Percentiles rank a stretch among this genome's conserved stretches.
phyloP scores from a whole-genome alignment of 2,797 vertebrate genomes.

The Pterois miles region DNA sequence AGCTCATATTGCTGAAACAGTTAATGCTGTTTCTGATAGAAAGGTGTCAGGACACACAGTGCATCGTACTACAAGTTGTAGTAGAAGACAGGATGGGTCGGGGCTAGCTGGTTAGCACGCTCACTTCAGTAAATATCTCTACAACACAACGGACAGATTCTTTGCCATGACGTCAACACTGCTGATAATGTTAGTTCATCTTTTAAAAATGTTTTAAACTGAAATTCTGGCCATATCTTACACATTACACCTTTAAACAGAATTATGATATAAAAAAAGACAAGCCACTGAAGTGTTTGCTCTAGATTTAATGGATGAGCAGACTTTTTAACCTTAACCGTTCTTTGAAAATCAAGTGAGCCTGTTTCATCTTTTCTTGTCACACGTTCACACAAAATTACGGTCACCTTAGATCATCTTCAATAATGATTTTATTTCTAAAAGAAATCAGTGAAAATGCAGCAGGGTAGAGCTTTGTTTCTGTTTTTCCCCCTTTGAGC shows the following conservation, averaged over 20 bases:
- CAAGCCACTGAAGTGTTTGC: neutral
- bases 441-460: constrained; percentile 37
- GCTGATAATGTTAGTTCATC: no score
- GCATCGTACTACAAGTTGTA: no score
- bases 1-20: no score
- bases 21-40: no score
- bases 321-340: neutral
- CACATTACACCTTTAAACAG: neutral
- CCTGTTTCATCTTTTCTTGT: constrained; percentile 9
- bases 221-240: neutral
- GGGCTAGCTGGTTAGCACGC: no score
- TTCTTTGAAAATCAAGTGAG: constrained; percentile 8
- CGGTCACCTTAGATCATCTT: constrained; percentile 23
- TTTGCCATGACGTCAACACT: no score
- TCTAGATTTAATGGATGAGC: constrained; percentile 13
- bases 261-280: constrained; percentile 14
- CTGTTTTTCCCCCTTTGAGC: neutral
- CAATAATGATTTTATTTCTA: constrained; percentile 43
- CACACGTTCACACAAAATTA: constrained; percentile 12
- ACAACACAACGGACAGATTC: neutral
- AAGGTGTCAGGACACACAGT: no score
- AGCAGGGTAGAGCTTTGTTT: constrained; percentile 30
- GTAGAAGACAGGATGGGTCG: neutral
- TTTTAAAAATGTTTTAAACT: neutral
- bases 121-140: no score